phyloP scores from a whole-genome alignment of 1,140 invertebrate genomes.

The Coenobita brevimanus region DNA sequence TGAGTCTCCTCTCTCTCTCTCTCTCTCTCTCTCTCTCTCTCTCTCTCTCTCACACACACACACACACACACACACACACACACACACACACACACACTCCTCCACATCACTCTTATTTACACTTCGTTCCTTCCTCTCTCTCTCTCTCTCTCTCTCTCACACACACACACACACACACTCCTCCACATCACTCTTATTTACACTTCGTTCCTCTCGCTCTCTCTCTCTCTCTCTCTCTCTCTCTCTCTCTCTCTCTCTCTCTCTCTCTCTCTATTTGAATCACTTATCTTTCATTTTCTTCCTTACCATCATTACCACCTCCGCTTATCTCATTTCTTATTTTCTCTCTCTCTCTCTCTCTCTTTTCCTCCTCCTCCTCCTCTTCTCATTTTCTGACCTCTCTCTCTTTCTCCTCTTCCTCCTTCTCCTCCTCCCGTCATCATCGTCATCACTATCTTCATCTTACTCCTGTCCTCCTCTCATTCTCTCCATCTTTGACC shows the following conservation, averaged over 20 bases:
- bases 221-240: not conserved
- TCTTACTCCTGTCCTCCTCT: no score
- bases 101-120: not conserved
- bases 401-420: not conserved
- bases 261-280: not conserved
- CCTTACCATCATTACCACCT: not conserved
- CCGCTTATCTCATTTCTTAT: not conserved
- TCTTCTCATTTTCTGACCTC: no score
- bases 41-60: constrained; percentile 20
- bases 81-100: not conserved
- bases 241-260: not conserved
- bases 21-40: constrained; percentile 8
- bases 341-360: not conserved
- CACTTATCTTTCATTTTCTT: not conserved
- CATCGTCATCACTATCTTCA: not conserved
- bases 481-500: no score
- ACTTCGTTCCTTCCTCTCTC: not conserved
- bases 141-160: not conserved
- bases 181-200: not conserved
- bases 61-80: not conserved
- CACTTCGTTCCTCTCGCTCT: no score
- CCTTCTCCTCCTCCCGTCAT: not conserved
- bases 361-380: constrained; percentile 3
- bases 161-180: no score
- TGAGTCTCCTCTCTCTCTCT: constrained; percentile 11